Base-by-base conservation (phyloP, 2,113 vertebrate genomes). In the Paramormyrops kingsleyae region DNA sequence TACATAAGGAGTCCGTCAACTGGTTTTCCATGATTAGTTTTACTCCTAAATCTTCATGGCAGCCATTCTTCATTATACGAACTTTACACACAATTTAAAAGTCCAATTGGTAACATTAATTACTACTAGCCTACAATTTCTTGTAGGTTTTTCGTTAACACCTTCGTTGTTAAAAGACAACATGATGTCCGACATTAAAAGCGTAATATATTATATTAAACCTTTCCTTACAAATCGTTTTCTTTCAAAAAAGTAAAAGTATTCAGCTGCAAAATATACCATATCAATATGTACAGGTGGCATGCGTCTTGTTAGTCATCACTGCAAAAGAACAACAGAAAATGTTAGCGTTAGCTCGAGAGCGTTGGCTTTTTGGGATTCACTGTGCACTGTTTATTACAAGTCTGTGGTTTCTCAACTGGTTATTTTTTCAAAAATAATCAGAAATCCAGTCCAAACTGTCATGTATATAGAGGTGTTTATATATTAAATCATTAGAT, bases 201-300 rank as follows among this genome's bases (percentile, higher is more conserved):
- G 84, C 93, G 96, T 96, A 97, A 97, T 97, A 98, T 98, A 98
- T 97, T 97, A 98, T 98, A 98, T 97, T 95, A 93, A 92, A 94
- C 31, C 93, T 95, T 97, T 95, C 94, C 94, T 96, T 94, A 95
- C 95, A 95, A 95, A 95, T 95, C 91, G 94, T 92, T 77, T 93
- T n/a, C 17, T 66, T 31, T 46, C 3, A 42, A 93, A 92, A 95
- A 94, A 74, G 92, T 92, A 90, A 83, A 92, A 92, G 92, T 95
- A 93, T 92, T 94, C 93, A 95, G 91, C 91, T 94, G 93, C 95
- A 96, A 97, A 96, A 97, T 98, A 97, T 95, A 95, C 96, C 96
- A 96, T 95, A 96, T 93, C 93, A 96, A 95, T 97, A 97, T 97
- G 94, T 97, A 97, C 97, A 98, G 93, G 96, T 90, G 92, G 92